Base-by-base conservation (phyloP, 2,113 vertebrate genomes). In the Ivindomyrus marchei region DNA sequence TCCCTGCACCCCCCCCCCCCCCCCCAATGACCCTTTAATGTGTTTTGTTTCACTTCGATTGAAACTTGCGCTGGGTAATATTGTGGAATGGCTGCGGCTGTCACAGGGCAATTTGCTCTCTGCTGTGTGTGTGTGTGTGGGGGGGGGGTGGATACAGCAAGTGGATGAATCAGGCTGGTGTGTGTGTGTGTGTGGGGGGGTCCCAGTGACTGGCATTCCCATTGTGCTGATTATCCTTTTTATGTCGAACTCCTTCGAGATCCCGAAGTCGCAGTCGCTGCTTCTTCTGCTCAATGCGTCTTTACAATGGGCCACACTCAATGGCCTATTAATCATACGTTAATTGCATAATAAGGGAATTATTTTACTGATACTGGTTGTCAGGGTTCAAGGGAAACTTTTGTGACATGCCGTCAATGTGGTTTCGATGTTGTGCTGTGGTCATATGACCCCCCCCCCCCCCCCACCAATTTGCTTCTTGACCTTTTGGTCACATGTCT, bases 41-140 rank as follows among this genome's bases (percentile, higher is more conserved):
- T 87, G 50, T 91, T 93, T 91, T 91, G 91, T 92, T 91, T 91
- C 83, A 66, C 89, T 70, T 56, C 58, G 56, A 90, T 88, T 84
- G 90, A 31, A 87, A 89, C 88, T 88, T 88, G 52, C 53, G 9
- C 50, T 46, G 89, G 89, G 90, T 77, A 89, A 83, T 88, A 49
- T 88, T 83, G 89, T 17, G 10, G 90, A 89, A 88, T 91, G 90
- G 88, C 84, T 89, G 90, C 1, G 53, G 58, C 88, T 92, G 90
- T 90, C 90, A 91, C 50, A 89, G 85, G 42, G 80, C 89, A 88
- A 91, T 90, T 62, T 50, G 89, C 87, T 90, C 36, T 80, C 56
- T 66, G 42, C n/a, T 77, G 27, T 47, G 19, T 77, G 31, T 77
- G 66, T 74, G 66, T 36, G 66, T 66, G 45, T 24, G n/a, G 31